Evolutionary conservation across 1,140 invertebrate species (phyloP).

Genomic region (Heliconius eleuchia): DNA sequence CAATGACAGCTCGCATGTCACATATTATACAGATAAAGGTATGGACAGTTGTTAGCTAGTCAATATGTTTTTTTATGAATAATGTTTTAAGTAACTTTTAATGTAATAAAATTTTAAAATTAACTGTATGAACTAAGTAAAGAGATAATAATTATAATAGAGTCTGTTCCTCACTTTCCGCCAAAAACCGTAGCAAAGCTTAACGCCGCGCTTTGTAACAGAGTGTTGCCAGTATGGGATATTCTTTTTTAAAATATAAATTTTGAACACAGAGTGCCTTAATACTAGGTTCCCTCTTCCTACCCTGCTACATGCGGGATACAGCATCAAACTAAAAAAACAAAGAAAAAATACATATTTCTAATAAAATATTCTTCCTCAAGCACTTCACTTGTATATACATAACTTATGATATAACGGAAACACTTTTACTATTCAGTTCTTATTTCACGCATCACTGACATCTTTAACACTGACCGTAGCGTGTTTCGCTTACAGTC

Average conservation of each 20-base stretch:
- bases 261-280: too few species aligned
- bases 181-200: too few species aligned
- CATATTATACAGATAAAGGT: not conserved
- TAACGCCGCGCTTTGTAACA: too few species aligned
- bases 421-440: slow-evolving; percentile 2
- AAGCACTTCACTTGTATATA: not conserved
- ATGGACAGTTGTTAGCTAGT: not conserved
- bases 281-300: too few species aligned
- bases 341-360: not conserved
- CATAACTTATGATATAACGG: not conserved
- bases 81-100: not conserved
- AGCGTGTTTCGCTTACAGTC: not conserved
- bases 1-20: not conserved
- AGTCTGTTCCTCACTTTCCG: too few species aligned
- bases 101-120: too few species aligned
- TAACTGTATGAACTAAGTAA: too few species aligned
- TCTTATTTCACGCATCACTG: not conserved
- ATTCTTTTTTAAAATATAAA: too few species aligned
- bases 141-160: too few species aligned
- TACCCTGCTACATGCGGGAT: too few species aligned
- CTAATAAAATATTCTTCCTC: not conserved
- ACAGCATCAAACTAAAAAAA: not conserved
- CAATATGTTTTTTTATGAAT: too few species aligned
- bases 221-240: too few species aligned
- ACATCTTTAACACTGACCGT: not conserved